Evolutionary conservation across 2,888 invertebrate genomes (phyloP), one percentile per base, ranked within the genome.

Genomic region (Cybosia mesomella): DNA sequence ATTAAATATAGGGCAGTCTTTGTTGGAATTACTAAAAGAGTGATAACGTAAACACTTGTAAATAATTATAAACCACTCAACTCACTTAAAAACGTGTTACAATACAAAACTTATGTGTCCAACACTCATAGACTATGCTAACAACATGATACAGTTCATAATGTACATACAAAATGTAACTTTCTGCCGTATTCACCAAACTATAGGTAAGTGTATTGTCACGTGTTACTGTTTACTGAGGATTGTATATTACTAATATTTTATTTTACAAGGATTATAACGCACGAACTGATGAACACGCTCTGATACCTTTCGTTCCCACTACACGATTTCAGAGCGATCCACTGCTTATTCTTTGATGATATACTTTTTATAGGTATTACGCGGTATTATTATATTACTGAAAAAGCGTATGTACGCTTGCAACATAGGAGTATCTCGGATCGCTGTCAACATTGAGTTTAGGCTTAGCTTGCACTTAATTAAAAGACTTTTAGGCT

Each of bases 1-100:
- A 93, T 93, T 94, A 94, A 93, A 91, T 92, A 92, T 94, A 94
- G 93, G 94, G 93, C 94, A 95, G 94, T 94, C 94, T 94, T 94
- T 87, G 91, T 93, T 94, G 94, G 93, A 93, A 90, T 92, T 92
- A 92, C 92, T 92, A 92, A 91, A 32, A 92, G 88, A 91, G 87
- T 87, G 76, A 90, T 85, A 92, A 92, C 89, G 82, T 86, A 93
- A 92, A 92, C 89, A 83, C 87, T 90, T 91, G 89, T 91, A 91
- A 91, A 91, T 73, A 87, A 91, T 83, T 75, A 89, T 89, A 91
- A 91, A 86, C 82, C 87, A 90, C 90, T 86, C 87, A 89, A 90
- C 82, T 87, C 84, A 84, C 83, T 81, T 87, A 87, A 88, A 61
- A 89, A 86, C 80, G 83, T 88, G 83, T 87, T 83, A 75, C 55